phyloP scores from a whole-genome alignment of 2,113 vertebrate genomes.

The Phalacrocorax aristotelis region DNA sequence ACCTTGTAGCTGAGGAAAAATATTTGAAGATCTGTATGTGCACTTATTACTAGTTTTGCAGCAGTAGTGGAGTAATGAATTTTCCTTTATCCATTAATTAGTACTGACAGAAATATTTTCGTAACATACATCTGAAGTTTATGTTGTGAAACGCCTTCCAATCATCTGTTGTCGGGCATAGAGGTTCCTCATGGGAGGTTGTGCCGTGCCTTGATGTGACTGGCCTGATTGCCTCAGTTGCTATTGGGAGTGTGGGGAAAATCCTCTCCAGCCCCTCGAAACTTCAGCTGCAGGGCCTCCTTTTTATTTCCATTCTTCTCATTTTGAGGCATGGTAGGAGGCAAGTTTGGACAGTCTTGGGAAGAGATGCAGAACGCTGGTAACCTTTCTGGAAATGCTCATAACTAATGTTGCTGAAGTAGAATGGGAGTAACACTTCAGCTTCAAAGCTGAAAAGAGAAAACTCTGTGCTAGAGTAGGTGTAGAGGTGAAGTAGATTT shows the following conservation, averaged over 20 bases:
- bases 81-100: background rate
- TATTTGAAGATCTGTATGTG: background rate
- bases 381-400: background rate
- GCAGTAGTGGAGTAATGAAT: background rate
- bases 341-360: background rate
- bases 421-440: background rate
- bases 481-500: background rate
- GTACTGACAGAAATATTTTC: background rate
- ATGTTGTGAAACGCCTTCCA: background rate
- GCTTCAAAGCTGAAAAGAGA: background rate
- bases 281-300: background rate
- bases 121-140: background rate
- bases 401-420: background rate
- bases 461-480: background rate
- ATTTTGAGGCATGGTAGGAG: background rate
- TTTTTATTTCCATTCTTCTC: background rate
- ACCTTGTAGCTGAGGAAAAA: background rate
- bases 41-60: background rate
- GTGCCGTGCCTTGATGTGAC: background rate
- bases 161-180: background rate
- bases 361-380: background rate
- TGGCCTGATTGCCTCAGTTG: background rate
- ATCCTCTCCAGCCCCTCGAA: background rate
- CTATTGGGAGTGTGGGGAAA: rapidly evolving
- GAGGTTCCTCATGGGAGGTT: background rate